phyloP scores from a whole-genome alignment of 2,797 vertebrate species.

The Knipowitschia caucasica region DNA sequence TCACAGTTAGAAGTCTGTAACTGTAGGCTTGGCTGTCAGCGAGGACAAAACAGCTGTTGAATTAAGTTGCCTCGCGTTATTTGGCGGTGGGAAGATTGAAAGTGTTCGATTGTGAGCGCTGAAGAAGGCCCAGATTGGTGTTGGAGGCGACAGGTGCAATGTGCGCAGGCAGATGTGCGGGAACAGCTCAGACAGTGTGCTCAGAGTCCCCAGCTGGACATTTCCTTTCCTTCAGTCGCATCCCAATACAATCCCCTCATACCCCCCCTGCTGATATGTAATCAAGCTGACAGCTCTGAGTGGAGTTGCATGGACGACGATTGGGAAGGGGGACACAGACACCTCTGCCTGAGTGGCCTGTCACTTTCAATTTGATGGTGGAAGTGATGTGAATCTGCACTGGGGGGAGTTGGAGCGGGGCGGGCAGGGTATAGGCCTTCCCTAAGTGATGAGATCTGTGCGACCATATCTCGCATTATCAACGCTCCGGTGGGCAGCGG shows the following conservation, averaged over 20 bases:
- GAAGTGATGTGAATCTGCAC: constrained; percentile 61
- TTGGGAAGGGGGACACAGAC: constrained; percentile 47
- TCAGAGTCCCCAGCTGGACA: constrained; percentile 67
- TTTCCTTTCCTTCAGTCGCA: constrained; percentile 52
- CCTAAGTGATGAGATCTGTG: constrained; percentile 61
- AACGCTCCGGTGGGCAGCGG: constrained; percentile 41
- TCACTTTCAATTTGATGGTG: constrained; percentile 74
- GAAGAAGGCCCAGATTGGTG: constrained; percentile 47
- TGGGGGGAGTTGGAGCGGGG: constrained; percentile 7
- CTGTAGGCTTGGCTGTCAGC: neutral
- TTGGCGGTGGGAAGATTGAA: constrained; percentile 15
- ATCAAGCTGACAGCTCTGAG: constrained; percentile 68
- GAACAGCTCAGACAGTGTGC: constrained; percentile 56
- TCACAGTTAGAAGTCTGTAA: constrained; percentile 2
- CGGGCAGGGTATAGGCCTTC: constrained; percentile 49
- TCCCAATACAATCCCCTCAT: constrained; percentile 30
- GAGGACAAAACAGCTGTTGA: constrained; percentile 7
- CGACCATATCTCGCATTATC: constrained; percentile 51
- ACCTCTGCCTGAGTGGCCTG: constrained; percentile 72
- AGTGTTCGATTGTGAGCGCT: constrained; percentile 13
- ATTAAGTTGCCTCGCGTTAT: constrained; percentile 16
- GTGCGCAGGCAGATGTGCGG: constrained; percentile 58
- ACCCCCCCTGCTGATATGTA: constrained; percentile 63
- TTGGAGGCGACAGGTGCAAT: constrained; percentile 48
- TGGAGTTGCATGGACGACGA: constrained; percentile 64